A percentile compares a stretch with the other conserved stretches of the same genome.
Conservation (phyloP, 2,888 invertebrate genomes). For the Ormyrus thymus region DNA sequence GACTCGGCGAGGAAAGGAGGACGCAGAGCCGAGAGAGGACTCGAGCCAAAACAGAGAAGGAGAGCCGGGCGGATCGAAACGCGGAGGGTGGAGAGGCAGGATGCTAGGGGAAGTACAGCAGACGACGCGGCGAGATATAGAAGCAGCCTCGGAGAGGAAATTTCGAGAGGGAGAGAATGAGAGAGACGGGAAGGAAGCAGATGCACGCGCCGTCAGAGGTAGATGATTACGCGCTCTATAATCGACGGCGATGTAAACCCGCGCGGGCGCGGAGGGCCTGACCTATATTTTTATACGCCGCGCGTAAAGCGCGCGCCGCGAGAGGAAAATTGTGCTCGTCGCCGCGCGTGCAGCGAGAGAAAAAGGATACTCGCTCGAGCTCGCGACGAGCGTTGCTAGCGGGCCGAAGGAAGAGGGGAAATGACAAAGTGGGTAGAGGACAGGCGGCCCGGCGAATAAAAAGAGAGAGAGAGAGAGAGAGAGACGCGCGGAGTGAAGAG, state of each 20-base stretch:
- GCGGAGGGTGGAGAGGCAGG: constrained; percentile 53
- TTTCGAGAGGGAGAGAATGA: constrained; percentile 33
- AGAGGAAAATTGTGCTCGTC: too few species aligned
- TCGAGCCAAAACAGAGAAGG: constrained; percentile 5
- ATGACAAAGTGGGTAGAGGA: constrained; percentile 43
- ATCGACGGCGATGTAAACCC: too few species aligned
- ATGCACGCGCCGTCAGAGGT: background rate
- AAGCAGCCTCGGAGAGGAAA: background rate
- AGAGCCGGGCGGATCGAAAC: constrained; percentile 44
- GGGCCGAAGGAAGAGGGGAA: constrained; percentile 34
- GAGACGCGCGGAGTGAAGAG: constrained; percentile 40
- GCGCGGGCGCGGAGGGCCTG: too few species aligned
- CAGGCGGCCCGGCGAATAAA: constrained; percentile 35
- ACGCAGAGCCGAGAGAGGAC: constrained; percentile 44
- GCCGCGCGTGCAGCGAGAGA: constrained; percentile 41
- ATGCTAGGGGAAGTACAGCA: constrained; percentile 47
- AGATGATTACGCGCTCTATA: too few species aligned
- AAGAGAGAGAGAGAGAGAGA: constrained; percentile 30
- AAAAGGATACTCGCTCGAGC: constrained; percentile 49
- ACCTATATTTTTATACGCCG: too few species aligned
- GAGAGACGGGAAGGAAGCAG: constrained; percentile 37
- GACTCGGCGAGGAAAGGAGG: constrained; percentile 43
- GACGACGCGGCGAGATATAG: constrained; percentile 5
- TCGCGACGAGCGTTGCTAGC: constrained; percentile 35
- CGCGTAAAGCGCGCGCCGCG: too few species aligned